A percentile compares a stretch with the other conserved stretches of the same genome.
Conservation (phyloP, 1,140 invertebrate genomes). For the Drosophila erecta region DNA sequence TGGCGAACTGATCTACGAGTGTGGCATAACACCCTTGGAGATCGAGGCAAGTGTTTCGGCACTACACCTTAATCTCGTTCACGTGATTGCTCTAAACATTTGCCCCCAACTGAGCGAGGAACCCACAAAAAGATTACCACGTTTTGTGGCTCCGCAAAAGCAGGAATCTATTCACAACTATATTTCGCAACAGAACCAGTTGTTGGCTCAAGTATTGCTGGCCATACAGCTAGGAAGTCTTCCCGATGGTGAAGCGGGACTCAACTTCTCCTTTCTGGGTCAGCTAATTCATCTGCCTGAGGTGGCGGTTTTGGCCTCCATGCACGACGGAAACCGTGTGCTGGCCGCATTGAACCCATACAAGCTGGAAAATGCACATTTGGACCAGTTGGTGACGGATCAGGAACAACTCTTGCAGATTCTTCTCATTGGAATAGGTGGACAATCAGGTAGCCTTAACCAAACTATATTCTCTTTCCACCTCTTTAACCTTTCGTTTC, state of each 20-base stretch:
- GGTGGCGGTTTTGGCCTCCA: constrained; percentile 72
- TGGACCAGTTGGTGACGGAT: constrained; percentile 21
- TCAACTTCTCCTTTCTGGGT: constrained; percentile 76
- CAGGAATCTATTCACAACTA: constrained; percentile 85
- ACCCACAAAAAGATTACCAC: not conserved
- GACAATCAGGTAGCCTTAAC: constrained; percentile 35
- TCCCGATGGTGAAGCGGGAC: constrained; percentile 26
- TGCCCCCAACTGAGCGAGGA: constrained; percentile 85
- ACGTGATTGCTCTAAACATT: constrained; percentile 86
- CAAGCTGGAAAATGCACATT: constrained; percentile 44
- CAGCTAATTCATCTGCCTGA: constrained; percentile 82
- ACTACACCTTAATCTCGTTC: constrained; percentile 87
- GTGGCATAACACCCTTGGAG: constrained; percentile 85
- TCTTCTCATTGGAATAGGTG: constrained; percentile 58
- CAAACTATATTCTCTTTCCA: not conserved
- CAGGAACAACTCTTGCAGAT: constrained; percentile 53
- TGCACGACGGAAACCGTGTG: constrained; percentile 85
- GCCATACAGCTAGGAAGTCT: constrained; percentile 84
- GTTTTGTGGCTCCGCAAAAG: constrained; percentile 43
- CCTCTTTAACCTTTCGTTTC: not conserved
- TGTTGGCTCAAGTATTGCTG: constrained; percentile 86
- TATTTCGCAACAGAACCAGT: constrained; percentile 86
- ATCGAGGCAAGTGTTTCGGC: constrained; percentile 86
- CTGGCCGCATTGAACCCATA: constrained; percentile 85
- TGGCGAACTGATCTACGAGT: constrained; percentile 87